Evolutionary conservation across 2,888 invertebrate genomes (phyloP).

Genomic region (Lasius fuliginosus): DNA sequence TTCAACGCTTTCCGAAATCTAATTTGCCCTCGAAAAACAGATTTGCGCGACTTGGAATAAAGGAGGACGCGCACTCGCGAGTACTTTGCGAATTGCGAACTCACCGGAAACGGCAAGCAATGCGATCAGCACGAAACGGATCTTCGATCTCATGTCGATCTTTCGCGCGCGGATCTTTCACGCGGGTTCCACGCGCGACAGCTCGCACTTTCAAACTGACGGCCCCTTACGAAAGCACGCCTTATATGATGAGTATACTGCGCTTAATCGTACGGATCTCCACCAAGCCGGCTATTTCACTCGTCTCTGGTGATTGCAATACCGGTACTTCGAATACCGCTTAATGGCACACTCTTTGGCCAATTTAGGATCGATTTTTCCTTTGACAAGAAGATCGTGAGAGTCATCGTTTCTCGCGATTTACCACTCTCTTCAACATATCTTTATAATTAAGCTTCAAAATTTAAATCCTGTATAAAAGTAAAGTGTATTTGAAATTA

Average conservation of each 20-base stretch:
- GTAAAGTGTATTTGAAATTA: neutral
- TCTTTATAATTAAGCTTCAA: neutral
- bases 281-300: slow-evolving; percentile 78
- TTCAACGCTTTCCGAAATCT: neutral
- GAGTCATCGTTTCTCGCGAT: neutral
- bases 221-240: slow-evolving; percentile 79
- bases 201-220: slow-evolving; percentile 85
- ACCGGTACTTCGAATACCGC: slow-evolving; percentile 1
- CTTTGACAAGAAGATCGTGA: neutral
- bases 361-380: neutral
- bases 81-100: slow-evolving; percentile 44
- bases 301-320: slow-evolving; percentile 70
- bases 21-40: neutral
- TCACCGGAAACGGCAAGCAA: slow-evolving; percentile 76
- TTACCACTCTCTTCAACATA: neutral
- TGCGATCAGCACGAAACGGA: slow-evolving; percentile 70
- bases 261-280: slow-evolving; percentile 63
- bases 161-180: slow-evolving; percentile 58
- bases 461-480: neutral
- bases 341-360: neutral
- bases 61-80: slow-evolving; percentile 11
- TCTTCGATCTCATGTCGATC: slow-evolving; percentile 75
- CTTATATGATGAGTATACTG: slow-evolving; percentile 78
- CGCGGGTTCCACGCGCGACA: slow-evolving; percentile 71
- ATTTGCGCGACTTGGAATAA: neutral